Evolutionary conservation across 2,113 vertebrate species (phyloP), one percentile per base, ranked within the genome.

Genomic region (Himantopus leucocephalus): DNA sequence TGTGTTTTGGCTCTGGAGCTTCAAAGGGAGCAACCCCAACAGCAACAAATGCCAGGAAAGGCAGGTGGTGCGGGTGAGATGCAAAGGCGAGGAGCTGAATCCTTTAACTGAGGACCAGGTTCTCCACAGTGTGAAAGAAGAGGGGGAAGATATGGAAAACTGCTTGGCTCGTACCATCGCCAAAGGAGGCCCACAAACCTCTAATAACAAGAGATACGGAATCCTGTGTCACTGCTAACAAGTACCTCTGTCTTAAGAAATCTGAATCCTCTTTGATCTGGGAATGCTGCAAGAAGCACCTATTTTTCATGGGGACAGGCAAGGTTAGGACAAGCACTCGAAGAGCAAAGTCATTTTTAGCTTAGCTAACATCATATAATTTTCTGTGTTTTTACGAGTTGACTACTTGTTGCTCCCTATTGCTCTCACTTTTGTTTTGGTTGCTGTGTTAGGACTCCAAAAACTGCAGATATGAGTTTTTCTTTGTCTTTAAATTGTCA

Each of bases 1-100:
- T 0, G 0, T 4, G 1, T 50, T 41, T 6, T 0, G 0, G 60
- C 59, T 89, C 76, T 22, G 52, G 29, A 53, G 59, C 45, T 21
- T 8, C n/a, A 21, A 35, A 16, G 12, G 26, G 55, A 76, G 20
- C 45, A 24, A 15, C 8, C 10, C 12, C 30, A 35, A 8, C 13
- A 30, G 53, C 63, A 66, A 11, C 16, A 59, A 63, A 34, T 3
- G 27, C 43, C 34, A 32, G 56, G 23, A 68, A 71, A 68, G 47
- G 62, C 53, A 10, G 32, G 30, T 14, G 45, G 48, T 3, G 7
- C 6, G 26, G 62, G 52, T 8, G 32, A 67, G 52, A 23, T 8
- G 64, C 39, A n/a, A 41, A 50, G 41, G 17, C n/a, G 12, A 20
- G 13, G 66, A 59, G 63, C 53, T 13, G 56, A 45, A 19, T 4